These are phyloP conservation scores for Eupelmus urozonus DNA, from an alignment of 2,888 invertebrate genomes.

Conservation along the genomic window DNA sequence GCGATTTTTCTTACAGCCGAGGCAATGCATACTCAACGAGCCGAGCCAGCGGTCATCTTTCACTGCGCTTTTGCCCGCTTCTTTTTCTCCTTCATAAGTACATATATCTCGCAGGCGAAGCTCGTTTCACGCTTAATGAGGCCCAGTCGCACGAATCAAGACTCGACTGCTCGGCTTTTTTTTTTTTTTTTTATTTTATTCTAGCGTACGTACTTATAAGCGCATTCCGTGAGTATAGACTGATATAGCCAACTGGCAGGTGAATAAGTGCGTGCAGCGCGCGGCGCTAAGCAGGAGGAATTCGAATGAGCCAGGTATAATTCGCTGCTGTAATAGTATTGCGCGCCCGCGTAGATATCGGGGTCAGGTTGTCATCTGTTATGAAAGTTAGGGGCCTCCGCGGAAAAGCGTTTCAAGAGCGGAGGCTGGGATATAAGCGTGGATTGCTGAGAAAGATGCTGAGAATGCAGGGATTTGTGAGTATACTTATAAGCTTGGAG, in stretches of 20 bases:
- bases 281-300: conserved; percentile 14
- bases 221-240: neutral
- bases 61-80: too few species aligned
- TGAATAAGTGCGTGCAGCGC: neutral
- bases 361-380: conserved; percentile 48
- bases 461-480: too few species aligned
- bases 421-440: conserved; percentile 1
- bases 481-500: too few species aligned
- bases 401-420: conserved; percentile 33
- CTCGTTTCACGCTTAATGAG: conserved; percentile 24
- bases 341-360: conserved; percentile 17
- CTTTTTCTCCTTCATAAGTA: neutral
- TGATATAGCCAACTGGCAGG: too few species aligned
- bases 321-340: conserved; percentile 29
- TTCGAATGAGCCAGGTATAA: conserved; percentile 5
- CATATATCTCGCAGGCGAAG: neutral
- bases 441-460: too few species aligned
- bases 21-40: too few species aligned
- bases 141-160: conserved; percentile 10
- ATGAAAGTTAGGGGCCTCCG: conserved; percentile 31
- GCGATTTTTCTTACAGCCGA: too few species aligned
- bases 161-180: neutral
- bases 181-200: neutral
- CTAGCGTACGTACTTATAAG: neutral
- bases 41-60: too few species aligned